A percentile compares a stretch with the other conserved stretches of the same genome.
Evolutionary conservation across 1,140 invertebrate genomes (phyloP).

Genomic region (Alviniconcha marisindica): DNA sequence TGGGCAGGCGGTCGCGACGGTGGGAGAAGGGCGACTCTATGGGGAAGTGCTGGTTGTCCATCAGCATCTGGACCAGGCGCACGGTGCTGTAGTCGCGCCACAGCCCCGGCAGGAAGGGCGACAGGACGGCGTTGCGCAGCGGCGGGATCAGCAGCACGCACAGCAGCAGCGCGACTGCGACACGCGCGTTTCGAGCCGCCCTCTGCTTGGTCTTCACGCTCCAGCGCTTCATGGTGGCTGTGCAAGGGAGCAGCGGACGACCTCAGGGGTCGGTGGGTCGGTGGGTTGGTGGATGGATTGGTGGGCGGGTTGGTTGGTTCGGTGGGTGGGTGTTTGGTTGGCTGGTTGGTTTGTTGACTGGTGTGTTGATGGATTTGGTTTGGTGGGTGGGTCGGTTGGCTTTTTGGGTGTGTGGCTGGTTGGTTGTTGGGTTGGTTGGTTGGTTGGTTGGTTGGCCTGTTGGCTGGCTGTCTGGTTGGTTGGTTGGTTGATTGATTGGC

Average conservation of each 20-base stretch:
- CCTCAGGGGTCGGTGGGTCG: neutral
- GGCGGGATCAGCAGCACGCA: constrained; percentile 34
- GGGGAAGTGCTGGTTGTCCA: constrained; percentile 36
- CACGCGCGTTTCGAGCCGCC: neutral
- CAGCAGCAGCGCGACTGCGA: neutral
- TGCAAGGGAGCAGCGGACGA: no score
- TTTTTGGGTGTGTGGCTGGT: no score
- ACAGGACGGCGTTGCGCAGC: constrained; percentile 32
- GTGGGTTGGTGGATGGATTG: neutral
- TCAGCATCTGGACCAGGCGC: constrained; percentile 1
- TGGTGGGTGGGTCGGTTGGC: no score
- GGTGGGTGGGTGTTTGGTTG: no score
- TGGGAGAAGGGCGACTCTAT: constrained; percentile 1
- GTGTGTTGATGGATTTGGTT: no score
- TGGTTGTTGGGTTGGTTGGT: no score
- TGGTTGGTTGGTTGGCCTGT: no score
- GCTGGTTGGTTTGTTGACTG: no score
- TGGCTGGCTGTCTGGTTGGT: no score
- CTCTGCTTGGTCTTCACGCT: neutral
- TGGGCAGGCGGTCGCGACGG: neutral
- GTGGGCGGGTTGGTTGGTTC: no score
- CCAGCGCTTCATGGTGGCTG: neutral
- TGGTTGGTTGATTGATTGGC: no score
- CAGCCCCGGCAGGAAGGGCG: constrained; percentile 31
- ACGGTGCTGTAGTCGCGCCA: constrained; percentile 31